phyloP scores from a whole-genome alignment of 2,797 vertebrate genomes.

The Diplodus puntazzo region DNA sequence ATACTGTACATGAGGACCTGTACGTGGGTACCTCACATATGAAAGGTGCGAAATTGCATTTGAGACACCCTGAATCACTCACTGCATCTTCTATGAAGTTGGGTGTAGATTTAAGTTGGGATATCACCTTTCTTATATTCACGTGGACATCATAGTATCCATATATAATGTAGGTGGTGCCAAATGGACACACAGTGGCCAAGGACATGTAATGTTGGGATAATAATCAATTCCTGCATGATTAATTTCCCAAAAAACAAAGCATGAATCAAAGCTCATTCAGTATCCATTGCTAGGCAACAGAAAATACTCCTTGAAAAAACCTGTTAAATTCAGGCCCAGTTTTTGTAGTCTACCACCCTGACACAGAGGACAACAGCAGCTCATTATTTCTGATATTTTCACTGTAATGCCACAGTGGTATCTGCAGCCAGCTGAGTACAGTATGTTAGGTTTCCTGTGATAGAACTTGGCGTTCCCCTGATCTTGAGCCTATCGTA shows the following conservation, averaged over 20 bases:
- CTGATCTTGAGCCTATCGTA: conserved; percentile 44
- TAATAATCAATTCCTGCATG: conserved; percentile 29
- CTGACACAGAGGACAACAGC: neutral
- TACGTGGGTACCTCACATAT: conserved; percentile 64
- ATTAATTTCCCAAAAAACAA: neutral
- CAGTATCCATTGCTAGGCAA: neutral
- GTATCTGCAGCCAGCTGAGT: conserved; percentile 44
- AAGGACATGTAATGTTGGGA: conserved; percentile 13
- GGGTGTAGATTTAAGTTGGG: neutral
- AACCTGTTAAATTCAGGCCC: neutral
- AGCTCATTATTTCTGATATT: conserved; percentile 27
- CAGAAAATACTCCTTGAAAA: too few species aligned
- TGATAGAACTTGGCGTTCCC: conserved; percentile 32
- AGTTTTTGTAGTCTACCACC: neutral
- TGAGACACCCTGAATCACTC: conserved; percentile 29
- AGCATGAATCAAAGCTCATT: neutral
- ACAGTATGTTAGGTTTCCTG: conserved; percentile 56
- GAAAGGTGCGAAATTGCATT: conserved; percentile 60
- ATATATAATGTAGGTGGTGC: neutral
- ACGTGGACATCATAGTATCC: neutral
- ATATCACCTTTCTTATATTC: neutral
- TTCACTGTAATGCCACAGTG: conserved; percentile 28
- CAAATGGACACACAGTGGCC: neutral
- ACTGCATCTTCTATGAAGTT: neutral
- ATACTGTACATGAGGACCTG: conserved; percentile 58